These are phyloP conservation scores for Hypotaenidia philippensis DNA, from an alignment of 2,797 vertebrate genomes.

Conservation along the genomic window DNA sequence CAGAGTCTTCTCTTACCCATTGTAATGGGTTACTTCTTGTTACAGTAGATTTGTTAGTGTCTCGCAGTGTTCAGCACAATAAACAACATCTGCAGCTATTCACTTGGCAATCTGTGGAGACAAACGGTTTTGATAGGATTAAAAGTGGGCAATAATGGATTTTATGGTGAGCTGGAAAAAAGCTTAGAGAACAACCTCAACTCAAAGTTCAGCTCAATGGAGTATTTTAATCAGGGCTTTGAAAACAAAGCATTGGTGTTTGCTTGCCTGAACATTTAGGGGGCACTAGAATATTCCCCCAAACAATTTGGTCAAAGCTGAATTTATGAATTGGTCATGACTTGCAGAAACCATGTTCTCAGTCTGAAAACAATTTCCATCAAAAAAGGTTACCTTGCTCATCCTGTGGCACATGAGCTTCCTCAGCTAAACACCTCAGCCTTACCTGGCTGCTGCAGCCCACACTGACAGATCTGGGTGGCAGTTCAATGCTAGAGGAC, in stretches of 20 bases:
- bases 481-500: background rate
- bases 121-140: background rate
- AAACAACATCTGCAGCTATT: slow-evolving; percentile 20
- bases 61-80: background rate
- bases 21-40: background rate
- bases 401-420: background rate
- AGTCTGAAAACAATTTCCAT: background rate
- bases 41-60: slow-evolving; percentile 24
- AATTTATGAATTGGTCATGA: background rate
- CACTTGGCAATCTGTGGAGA: background rate
- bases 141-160: background rate
- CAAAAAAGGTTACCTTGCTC: background rate
- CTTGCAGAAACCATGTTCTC: background rate
- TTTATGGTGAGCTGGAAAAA: background rate
- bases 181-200: background rate
- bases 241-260: background rate
- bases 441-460: background rate
- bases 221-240: background rate
- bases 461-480: background rate
- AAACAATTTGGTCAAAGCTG: background rate
- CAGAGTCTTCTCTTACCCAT: background rate
- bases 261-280: background rate
- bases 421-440: background rate
- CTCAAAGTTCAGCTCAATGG: background rate
- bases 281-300: background rate